phyloP scores from a whole-genome alignment of 1,140 invertebrate species.

The Agraylea sexmaculata region DNA sequence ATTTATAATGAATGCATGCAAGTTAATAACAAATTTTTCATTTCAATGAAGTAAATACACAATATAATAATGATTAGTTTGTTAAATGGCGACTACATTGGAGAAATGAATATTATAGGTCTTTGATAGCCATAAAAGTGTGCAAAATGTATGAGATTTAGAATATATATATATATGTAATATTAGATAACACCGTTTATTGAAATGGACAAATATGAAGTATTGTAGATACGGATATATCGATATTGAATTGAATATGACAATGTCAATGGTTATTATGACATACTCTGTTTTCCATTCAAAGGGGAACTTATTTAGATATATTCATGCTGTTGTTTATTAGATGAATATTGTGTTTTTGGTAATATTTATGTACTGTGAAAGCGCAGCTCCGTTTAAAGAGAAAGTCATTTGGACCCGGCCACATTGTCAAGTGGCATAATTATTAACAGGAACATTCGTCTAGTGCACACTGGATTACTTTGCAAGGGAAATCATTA shows the following conservation, averaged over 20 bases:
- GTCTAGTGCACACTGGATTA: conserved; percentile 16
- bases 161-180: conserved; percentile 21
- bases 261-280: conserved; percentile 9
- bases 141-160: conserved; percentile 21
- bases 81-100: background rate
- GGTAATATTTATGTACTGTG: background rate
- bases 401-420: conserved; percentile 19
- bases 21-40: conserved; percentile 20
- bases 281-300: conserved; percentile 18
- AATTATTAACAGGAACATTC: conserved; percentile 20
- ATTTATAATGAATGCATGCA: conserved; percentile 18
- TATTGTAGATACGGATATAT: conserved; percentile 13
- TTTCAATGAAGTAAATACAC: conserved; percentile 11
- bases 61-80: background rate
- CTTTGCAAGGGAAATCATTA: conserved; percentile 6
- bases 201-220: conserved; percentile 15
- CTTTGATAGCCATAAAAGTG: conserved; percentile 10
- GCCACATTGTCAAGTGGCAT: conserved; percentile 14
- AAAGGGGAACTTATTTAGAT: background rate
- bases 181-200: conserved; percentile 18
- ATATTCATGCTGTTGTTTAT: background rate
- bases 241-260: conserved; percentile 11
- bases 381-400: conserved; percentile 2
- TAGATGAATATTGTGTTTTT: background rate
- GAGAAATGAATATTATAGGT: background rate